Percentiles rank a stretch among this genome's conserved stretches.
phyloP scores from a whole-genome alignment of 2,113 vertebrate species.

The Redunca redunca region DNA sequence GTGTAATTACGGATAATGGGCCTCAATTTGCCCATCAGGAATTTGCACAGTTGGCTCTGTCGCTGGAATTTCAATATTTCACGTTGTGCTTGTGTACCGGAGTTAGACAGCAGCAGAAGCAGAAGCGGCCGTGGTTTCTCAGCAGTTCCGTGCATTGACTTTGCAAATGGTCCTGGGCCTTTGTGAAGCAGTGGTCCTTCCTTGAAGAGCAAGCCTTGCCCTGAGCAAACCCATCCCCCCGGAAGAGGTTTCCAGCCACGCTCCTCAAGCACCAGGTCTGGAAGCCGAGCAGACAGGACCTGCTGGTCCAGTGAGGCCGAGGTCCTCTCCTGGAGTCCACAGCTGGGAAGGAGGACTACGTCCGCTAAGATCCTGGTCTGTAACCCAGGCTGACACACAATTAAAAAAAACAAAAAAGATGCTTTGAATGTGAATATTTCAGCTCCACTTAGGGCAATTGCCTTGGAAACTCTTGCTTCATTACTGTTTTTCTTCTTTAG shows the following conservation, averaged over 20 bases:
- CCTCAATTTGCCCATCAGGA: conserved; percentile 67
- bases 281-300: not conserved
- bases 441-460: not conserved
- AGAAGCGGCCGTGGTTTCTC: not conserved
- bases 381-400: not conserved
- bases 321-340: not conserved
- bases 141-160: not conserved
- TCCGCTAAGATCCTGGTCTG: not conserved
- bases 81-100: not conserved
- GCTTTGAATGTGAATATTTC: not conserved
- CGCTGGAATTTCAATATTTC: conserved; percentile 65
- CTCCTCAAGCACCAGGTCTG: not conserved
- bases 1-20: conserved; percentile 68
- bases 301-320: not conserved
- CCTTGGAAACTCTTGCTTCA: not conserved
- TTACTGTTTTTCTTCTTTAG: not conserved
- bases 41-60: conserved; percentile 63
- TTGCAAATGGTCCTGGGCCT: not conserved
- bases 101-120: not conserved
- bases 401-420: not conserved
- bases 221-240: not conserved
- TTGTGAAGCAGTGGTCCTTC: not conserved
- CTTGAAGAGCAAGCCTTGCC: not conserved
- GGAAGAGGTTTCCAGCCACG: not conserved
- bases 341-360: not conserved